phyloP scores from a whole-genome alignment of 37 sponge, comb jelly and placozoan genomes.

The Oopsacas minuta region DNA sequence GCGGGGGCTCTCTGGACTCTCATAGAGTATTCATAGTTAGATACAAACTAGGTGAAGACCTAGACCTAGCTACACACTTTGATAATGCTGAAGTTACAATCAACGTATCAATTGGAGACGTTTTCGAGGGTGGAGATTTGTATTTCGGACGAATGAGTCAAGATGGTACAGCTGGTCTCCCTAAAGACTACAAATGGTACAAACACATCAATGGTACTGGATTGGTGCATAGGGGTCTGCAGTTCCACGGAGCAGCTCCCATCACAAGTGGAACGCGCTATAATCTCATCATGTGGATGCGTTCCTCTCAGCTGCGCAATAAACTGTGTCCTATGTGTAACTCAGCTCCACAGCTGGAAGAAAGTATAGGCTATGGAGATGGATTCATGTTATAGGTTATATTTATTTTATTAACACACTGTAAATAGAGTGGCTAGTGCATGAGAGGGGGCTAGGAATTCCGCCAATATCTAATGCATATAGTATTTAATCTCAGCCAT shows the following conservation, averaged over 20 bases:
- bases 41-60: slow-evolving; percentile 47
- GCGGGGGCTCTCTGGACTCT: slow-evolving; percentile 48
- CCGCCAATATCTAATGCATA: too few relatives aligned
- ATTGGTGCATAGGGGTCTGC: slow-evolving; percentile 49
- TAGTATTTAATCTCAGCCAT: too few relatives aligned
- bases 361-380: slow-evolving; percentile 43
- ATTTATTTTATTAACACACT: too few relatives aligned
- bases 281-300: slow-evolving; percentile 71
- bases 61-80: slow-evolving; percentile 58
- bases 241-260: slow-evolving; percentile 52
- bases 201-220: slow-evolving; percentile 40
- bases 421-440: too few relatives aligned
- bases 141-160: slow-evolving; percentile 50
- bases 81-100: slow-evolving; percentile 85
- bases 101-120: slow-evolving; percentile 58
- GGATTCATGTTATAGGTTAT: slow-evolving; percentile 30
- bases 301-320: slow-evolving; percentile 58
- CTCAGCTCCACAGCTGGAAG: slow-evolving; percentile 33
- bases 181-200: slow-evolving; percentile 20
- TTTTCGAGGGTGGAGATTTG: slow-evolving; percentile 54
- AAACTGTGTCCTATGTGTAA: slow-evolving; percentile 64
- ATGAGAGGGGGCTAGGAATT: too few relatives aligned
- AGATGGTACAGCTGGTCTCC: slow-evolving; percentile 13
- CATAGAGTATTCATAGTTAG: slow-evolving; percentile 57
- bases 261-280: slow-evolving; percentile 44